These are phyloP conservation scores for Acronicta psi DNA, from an alignment of 2,888 invertebrate genomes.

Conservation along the genomic window DNA sequence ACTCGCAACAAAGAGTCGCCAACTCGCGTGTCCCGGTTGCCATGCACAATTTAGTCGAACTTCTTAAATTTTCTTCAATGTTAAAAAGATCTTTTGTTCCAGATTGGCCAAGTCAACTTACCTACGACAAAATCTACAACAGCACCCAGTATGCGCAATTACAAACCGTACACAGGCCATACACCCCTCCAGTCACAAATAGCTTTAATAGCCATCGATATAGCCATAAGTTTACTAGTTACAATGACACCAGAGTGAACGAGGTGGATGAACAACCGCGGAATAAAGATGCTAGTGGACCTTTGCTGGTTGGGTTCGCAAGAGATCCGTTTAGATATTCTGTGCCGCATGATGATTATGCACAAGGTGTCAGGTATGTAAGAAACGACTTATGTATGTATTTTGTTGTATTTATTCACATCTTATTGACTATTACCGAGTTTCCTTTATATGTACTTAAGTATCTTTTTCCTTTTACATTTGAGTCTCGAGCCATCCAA, in stretches of 20 bases:
- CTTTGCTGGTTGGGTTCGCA: slow-evolving; percentile 78
- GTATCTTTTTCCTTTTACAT: no score
- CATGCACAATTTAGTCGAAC: no score
- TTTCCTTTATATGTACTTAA: no score
- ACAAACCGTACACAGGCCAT: slow-evolving; percentile 65
- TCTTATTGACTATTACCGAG: no score
- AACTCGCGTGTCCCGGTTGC: no score
- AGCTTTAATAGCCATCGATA: slow-evolving; percentile 51
- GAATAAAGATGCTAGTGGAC: slow-evolving; percentile 55
- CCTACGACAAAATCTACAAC: slow-evolving; percentile 80
- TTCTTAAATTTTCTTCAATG: no score
- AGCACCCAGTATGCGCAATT: slow-evolving; percentile 78
- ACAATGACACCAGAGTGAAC: slow-evolving; percentile 64
- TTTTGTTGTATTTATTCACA: no score
- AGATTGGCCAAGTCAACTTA: slow-evolving; percentile 72
- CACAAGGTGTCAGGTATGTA: slow-evolving; percentile 79
- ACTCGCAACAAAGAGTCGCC: no score
- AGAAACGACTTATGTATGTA: no score
- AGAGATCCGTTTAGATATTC: slow-evolving; percentile 82
- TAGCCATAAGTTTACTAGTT: slow-evolving; percentile 53
- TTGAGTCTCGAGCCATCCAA: no score
- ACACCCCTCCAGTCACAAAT: slow-evolving; percentile 53
- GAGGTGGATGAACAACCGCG: slow-evolving; percentile 62
- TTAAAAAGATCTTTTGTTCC: slow-evolving; percentile 61
- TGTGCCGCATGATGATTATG: slow-evolving; percentile 77